phyloP scores from a whole-genome alignment of 2,888 invertebrate species.

The Drosophila antonietae region DNA sequence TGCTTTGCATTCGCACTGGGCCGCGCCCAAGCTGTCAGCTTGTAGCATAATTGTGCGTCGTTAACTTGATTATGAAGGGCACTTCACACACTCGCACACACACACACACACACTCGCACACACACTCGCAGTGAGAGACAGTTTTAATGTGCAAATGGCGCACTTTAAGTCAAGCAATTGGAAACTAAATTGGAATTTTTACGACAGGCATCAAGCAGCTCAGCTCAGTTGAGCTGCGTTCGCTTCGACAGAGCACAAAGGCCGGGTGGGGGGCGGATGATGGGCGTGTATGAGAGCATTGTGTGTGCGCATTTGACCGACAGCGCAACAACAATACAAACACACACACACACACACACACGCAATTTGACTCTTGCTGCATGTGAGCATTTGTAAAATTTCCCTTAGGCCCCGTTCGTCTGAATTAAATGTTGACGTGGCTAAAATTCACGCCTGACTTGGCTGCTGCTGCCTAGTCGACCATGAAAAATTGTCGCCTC shows the following conservation, averaged over 20 bases:
- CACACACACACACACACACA: background rate
- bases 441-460: slow-evolving; percentile 75
- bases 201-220: slow-evolving; percentile 71
- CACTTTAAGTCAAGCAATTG: slow-evolving; percentile 80
- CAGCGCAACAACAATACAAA: slow-evolving; percentile 44
- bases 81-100: slow-evolving; percentile 22
- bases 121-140: slow-evolving; percentile 20
- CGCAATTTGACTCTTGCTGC: slow-evolving; percentile 44
- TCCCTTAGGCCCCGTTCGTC: slow-evolving; percentile 70
- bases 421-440: slow-evolving; percentile 66
- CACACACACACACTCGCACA: slow-evolving; percentile 22
- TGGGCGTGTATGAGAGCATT: slow-evolving; percentile 52
- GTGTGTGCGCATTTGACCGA: slow-evolving; percentile 75
- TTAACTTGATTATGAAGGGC: slow-evolving; percentile 79
- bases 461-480: slow-evolving; percentile 50
- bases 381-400: slow-evolving; percentile 71
- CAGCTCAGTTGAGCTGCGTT: slow-evolving; percentile 8
- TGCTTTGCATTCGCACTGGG: slow-evolving; percentile 65
- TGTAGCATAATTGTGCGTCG: slow-evolving; percentile 79
- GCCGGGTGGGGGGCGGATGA: slow-evolving; percentile 9
- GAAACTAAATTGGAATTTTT: slow-evolving; percentile 79
- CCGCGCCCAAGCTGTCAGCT: slow-evolving; percentile 64
- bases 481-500: slow-evolving; percentile 56
- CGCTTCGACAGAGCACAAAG: slow-evolving; percentile 40
- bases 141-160: slow-evolving; percentile 72